phyloP scores from a whole-genome alignment of 1,140 invertebrate genomes.

The Hypsibius dujardini region DNA sequence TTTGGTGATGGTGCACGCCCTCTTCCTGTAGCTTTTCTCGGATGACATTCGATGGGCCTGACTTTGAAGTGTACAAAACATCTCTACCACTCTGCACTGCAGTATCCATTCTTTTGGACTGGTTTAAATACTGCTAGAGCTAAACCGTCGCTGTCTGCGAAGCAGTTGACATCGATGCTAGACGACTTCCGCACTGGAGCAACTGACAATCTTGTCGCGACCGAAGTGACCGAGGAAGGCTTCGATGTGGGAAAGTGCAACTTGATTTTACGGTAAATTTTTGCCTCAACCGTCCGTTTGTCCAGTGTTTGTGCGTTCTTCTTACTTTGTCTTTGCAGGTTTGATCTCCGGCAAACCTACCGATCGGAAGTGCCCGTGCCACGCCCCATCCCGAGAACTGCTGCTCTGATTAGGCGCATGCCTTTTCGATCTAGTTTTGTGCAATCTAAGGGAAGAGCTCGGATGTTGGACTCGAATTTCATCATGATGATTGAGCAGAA shows the following conservation, averaged over 20 bases:
- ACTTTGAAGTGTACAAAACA: too few species aligned
- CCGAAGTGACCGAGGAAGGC: conserved; percentile 60
- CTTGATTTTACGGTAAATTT: conserved; percentile 55
- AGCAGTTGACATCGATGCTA: conserved; percentile 30
- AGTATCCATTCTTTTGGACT: too few species aligned
- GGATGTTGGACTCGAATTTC: conserved; percentile 23
- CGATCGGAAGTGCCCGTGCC: conserved; percentile 1
- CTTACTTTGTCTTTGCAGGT: neutral
- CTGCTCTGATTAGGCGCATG: too few species aligned
- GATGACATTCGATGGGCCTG: too few species aligned
- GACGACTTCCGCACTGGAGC: conserved; percentile 72
- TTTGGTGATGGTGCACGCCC: too few species aligned
- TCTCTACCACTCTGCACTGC: too few species aligned
- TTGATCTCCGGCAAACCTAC: neutral
- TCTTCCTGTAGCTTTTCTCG: too few species aligned
- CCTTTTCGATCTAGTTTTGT: conserved; percentile 34
- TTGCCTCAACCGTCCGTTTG: neutral
- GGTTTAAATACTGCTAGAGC: neutral
- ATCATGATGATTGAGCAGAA: neutral
- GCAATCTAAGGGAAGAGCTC: conserved; percentile 26
- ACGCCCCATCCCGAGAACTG: neutral
- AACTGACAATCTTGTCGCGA: conserved; percentile 77
- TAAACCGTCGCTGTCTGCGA: neutral
- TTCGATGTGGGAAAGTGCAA: conserved; percentile 67
- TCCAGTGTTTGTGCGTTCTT: neutral